Conservation (phyloP, 2,113 vertebrate species). For the Barnardius zonarius region DNA sequence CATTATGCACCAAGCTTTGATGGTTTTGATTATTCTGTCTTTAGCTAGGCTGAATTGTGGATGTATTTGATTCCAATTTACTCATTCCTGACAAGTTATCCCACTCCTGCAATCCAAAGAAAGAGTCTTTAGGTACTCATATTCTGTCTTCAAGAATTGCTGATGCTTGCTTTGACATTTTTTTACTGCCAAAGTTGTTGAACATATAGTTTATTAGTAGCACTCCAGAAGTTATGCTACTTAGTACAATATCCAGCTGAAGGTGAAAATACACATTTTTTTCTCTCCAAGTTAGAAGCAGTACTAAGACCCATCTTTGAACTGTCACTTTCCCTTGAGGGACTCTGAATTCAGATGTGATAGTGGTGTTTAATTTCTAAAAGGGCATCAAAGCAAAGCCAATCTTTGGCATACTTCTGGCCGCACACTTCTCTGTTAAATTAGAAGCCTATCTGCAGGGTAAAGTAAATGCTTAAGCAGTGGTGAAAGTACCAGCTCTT, state of each 20-base stretch:
- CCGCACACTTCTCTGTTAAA: neutral
- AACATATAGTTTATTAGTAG: neutral
- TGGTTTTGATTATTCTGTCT: constrained; percentile 54
- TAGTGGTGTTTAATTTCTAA: neutral
- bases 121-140: constrained; percentile 23
- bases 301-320: neutral
- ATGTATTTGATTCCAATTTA: constrained; percentile 52
- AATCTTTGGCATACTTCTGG: neutral
- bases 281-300: neutral
- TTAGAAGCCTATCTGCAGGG: neutral
- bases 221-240: constrained; percentile 3
- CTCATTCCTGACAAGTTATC: constrained; percentile 29
- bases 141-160: constrained; percentile 24
- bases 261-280: neutral
- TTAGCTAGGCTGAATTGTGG: constrained; percentile 45
- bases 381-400: neutral
- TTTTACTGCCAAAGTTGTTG: neutral
- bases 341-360: neutral
- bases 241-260: constrained; percentile 4
- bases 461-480: neutral
- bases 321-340: neutral
- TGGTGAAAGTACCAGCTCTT: neutral
- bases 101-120: neutral
- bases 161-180: neutral
- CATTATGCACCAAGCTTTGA: constrained; percentile 45